Base-by-base conservation (phyloP, 2,888 invertebrate species). In the Oligia fasciuncula region DNA sequence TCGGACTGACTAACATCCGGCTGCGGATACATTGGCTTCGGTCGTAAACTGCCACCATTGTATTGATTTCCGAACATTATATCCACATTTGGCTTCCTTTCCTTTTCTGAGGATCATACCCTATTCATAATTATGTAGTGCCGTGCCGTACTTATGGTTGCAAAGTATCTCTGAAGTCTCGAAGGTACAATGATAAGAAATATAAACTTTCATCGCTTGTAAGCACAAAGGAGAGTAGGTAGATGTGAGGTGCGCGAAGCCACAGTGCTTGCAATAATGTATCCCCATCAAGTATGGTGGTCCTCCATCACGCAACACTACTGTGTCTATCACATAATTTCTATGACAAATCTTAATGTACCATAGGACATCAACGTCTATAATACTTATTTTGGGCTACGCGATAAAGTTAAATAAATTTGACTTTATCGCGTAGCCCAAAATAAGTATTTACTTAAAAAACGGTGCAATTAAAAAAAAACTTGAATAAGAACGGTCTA, bases 31-130 rank as follows among this genome's bases (percentile, higher is more conserved):
- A 81, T 68, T 80, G 72, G 73, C 77, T 73, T 63, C 70, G 76
- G 73, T 76, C 86, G 79, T 86, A 87, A 85, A 78, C 77, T 69
- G 70, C 69, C 77, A 76, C 79, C 65, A 79, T 79, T 87, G 76
- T 87, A 76, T 65, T 81, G 78, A 81, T 87, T 75, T 85, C 85
- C 81, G 85, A 75, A 81, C 66, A 77, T 75, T 78, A 85, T 74
- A 79, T 73, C 76, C 84, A 80, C 60, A 80, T 69, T 73, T 87
- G 76, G 73, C 75, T 78, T 74, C 78, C 74, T 69, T 81, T 76
- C 71, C 43, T 79, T 76, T 76, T 72, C 75, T 70, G 17, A 63
- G 67, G 66, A 74, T 62, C 68, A 76, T 68, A 70, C 46, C 73
- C 67, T 84, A 85, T 81, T 77, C 70, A 71, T 76, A 29, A 29